Percentiles rank a stretch among this genome's conserved stretches.
Evolutionary conservation across 1,140 invertebrate species (phyloP).

Genomic region (Drosophila sproati): DNA sequence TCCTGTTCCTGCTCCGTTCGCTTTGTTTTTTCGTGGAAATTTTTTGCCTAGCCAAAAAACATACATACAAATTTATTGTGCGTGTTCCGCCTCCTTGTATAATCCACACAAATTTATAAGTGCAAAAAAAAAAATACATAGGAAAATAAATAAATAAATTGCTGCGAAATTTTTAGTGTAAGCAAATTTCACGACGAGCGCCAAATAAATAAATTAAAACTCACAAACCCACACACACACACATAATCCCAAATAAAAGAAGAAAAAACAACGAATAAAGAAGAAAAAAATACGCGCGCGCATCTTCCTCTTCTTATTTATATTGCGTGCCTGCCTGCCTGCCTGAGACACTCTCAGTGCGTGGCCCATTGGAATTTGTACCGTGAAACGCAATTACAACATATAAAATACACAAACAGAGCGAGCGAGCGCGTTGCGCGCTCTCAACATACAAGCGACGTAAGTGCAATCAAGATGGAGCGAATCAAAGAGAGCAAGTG

Average conservation of each 20-base stretch:
- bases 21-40: constrained; percentile 52
- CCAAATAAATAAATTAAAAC: constrained; percentile 31
- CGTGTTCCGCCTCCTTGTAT: neutral
- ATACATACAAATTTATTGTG: constrained; percentile 14
- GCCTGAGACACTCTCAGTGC: constrained; percentile 37
- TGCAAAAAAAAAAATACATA: constrained; percentile 25
- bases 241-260: neutral
- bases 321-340: neutral
- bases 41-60: constrained; percentile 21
- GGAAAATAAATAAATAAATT: neutral
- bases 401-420: constrained; percentile 71
- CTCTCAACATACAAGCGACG: constrained; percentile 27
- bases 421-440: constrained; percentile 31
- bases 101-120: constrained; percentile 33
- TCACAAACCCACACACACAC: constrained; percentile 25
- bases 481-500: constrained; percentile 7
- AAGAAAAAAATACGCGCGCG: constrained; percentile 70
- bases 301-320: constrained; percentile 51
- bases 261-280: neutral
- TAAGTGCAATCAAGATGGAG: constrained; percentile 25
- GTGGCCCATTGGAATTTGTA: constrained; percentile 82
- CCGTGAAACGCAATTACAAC: constrained; percentile 79
- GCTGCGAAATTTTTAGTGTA: constrained; percentile 31
- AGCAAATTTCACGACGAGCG: constrained; percentile 34
- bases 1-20: constrained; percentile 44